Percentiles rank a stretch among this genome's conserved stretches.
Evolutionary conservation across 2,113 vertebrate genomes (phyloP).

Genomic region (Phodopus roborovskii): DNA sequence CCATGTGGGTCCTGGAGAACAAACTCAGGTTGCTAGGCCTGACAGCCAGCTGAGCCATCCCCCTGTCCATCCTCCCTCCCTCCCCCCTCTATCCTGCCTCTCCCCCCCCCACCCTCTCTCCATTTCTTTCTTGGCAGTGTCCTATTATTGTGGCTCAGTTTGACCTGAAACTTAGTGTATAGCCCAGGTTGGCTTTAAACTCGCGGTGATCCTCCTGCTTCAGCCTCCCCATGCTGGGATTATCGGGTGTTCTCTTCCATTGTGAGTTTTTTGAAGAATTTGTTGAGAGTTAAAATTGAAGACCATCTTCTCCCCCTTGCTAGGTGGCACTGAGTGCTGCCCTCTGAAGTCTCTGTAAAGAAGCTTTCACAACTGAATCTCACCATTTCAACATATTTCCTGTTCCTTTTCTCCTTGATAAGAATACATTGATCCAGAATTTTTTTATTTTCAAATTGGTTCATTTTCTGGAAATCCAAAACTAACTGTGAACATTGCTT

Average conservation of each 20-base stretch:
- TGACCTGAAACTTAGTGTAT: background rate
- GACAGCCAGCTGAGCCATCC: no score
- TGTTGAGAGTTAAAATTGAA: background rate
- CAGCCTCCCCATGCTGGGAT: background rate
- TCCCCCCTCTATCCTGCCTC: background rate
- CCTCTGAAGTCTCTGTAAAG: background rate
- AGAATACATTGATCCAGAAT: background rate
- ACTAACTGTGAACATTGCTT: background rate
- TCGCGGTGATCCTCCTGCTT: background rate
- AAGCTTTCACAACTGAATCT: background rate
- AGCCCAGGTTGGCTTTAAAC: background rate
- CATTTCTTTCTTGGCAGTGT: background rate
- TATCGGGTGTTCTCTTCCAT: background rate
- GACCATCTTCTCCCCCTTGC: background rate
- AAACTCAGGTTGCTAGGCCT: background rate
- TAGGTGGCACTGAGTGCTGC: background rate
- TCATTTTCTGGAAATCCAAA: background rate
- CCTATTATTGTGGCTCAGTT: background rate
- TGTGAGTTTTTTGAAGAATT: background rate
- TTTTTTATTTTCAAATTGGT: background rate
- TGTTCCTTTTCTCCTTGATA: background rate
- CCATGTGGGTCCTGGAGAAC: background rate
- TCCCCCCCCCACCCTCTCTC: accelerated
- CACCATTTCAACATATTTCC: background rate
- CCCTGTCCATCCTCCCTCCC: no score